phyloP scores from a whole-genome alignment of 2,113 vertebrate genomes.

The Gavia stellata region DNA sequence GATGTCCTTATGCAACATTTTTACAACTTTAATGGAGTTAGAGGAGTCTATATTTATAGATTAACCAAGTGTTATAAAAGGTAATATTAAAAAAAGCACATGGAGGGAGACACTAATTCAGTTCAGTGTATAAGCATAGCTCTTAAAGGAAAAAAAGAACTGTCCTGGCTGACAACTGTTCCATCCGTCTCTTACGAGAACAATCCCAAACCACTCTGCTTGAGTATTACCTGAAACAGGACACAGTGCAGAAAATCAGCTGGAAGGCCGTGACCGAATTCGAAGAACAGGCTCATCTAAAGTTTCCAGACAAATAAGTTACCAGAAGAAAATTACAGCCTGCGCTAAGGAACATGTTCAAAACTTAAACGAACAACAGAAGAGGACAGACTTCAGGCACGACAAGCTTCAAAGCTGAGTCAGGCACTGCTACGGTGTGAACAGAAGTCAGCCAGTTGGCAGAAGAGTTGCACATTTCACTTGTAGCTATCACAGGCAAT shows the following conservation, averaged over 20 bases:
- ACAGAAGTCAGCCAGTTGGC: background rate
- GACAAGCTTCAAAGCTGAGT: background rate
- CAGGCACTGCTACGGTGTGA: accelerated
- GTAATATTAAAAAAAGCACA: background rate
- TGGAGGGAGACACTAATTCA: background rate
- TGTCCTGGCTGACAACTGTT: background rate
- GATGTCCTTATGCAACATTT: background rate
- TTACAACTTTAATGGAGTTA: background rate
- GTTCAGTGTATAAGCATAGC: background rate
- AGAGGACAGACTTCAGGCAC: background rate
- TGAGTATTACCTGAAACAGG: background rate
- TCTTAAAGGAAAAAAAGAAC: background rate
- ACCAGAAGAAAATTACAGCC: background rate
- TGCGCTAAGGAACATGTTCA: background rate
- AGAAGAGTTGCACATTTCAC: background rate
- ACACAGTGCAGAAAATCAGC: background rate
- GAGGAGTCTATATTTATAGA: background rate
- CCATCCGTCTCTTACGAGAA: background rate
- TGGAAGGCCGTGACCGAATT: background rate
- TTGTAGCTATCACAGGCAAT: background rate
- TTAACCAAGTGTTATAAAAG: conserved; percentile 15
- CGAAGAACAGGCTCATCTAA: background rate
- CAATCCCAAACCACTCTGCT: background rate
- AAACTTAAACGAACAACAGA: background rate
- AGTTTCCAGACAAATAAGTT: background rate